These are phyloP conservation scores for Triplophysa tibetana DNA, from an alignment of 2,113 vertebrate genomes.

Conservation along the genomic window DNA sequence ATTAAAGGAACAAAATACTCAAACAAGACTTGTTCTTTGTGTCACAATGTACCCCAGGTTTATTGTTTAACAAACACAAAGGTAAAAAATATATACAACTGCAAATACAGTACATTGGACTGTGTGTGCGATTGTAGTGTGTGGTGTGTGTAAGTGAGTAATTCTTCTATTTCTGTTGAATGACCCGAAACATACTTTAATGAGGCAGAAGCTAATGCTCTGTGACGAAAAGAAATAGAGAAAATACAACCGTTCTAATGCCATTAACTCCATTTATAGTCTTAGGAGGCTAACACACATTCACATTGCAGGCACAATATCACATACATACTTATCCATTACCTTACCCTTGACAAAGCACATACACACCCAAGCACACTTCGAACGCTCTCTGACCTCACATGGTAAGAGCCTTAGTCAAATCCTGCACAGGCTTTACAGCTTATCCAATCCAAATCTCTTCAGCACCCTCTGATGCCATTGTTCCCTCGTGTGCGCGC, in stretches of 20 bases:
- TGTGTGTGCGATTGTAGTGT: background rate
- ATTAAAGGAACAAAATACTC: too few species aligned
- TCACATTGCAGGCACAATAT: constrained; percentile 8
- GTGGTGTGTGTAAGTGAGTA: background rate
- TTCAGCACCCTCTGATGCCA: constrained; percentile 68
- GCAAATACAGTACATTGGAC: background rate
- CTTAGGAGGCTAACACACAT: background rate
- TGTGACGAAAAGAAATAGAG: constrained; percentile 16
- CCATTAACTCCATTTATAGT: constrained; percentile 35
- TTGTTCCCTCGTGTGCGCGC: constrained; percentile 62
- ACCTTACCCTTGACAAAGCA: constrained; percentile 13
- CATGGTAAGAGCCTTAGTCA: constrained; percentile 70
- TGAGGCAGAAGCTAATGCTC: constrained; percentile 4
- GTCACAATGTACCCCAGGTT: background rate
- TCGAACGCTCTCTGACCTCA: constrained; percentile 67
- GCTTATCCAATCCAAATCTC: constrained; percentile 74
- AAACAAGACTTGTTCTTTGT: background rate
- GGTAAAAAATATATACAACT: background rate
- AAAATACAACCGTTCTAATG: constrained; percentile 19
- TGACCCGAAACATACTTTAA: background rate
- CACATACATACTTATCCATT: background rate
- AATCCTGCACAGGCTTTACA: constrained; percentile 75
- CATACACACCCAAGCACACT: constrained; percentile 29
- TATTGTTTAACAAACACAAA: background rate
- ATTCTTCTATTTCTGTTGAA: constrained; percentile 22